Evolutionary conservation across 1,140 invertebrate species (phyloP), one percentile per base, ranked within the genome.

Genomic region (Drosophila nebulosa): DNA sequence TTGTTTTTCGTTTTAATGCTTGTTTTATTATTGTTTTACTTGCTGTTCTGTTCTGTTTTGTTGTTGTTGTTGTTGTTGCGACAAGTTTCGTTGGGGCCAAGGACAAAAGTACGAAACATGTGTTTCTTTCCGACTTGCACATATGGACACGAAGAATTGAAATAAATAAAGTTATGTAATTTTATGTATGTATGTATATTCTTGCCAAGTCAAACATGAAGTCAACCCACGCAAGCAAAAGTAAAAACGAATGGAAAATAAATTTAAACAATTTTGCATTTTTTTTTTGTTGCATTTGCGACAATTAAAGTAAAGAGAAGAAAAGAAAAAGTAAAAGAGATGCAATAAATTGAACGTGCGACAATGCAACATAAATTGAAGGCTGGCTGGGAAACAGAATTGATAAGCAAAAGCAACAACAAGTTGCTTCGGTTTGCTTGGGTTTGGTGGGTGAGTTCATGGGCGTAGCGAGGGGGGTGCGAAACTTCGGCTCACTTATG

Each of bases 341-440:
- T 26, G 42, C 21, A 16, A 22, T 27, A 58, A 62, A 10, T 21
- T 21, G 39, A 21, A 79, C 67, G 76, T 79, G 77, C 46, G 27
- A 42, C 30, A 73, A 18, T 46, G 56, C 64, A 68, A 65, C 61
- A 74, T 68, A 84, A 84, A 85, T 84, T 85, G 77, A 74, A 80
- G 69, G 81, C 75, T 52, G 80, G 72, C 85, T n/a, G n/a, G n/a
- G 68, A 76, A 73, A 64, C 68, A 65, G 64, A 80, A 85, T 80
- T 86, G 81, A 85, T 85, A 85, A 86, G 86, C 78, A 75, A 75
- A 39, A 32, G 9, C 12, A 14, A 52, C 26, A 36, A 16, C 14
- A 55, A 16, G 32, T 36, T 32, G 30, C 46, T 36, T 53, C 14
- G 30, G 21, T 36, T 65, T 53, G 50, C 12, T 14, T 26, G 2